Evolutionary conservation across 2,888 invertebrate genomes (phyloP), one percentile per base, ranked within the genome.

Genomic region (Timandra comae): DNA sequence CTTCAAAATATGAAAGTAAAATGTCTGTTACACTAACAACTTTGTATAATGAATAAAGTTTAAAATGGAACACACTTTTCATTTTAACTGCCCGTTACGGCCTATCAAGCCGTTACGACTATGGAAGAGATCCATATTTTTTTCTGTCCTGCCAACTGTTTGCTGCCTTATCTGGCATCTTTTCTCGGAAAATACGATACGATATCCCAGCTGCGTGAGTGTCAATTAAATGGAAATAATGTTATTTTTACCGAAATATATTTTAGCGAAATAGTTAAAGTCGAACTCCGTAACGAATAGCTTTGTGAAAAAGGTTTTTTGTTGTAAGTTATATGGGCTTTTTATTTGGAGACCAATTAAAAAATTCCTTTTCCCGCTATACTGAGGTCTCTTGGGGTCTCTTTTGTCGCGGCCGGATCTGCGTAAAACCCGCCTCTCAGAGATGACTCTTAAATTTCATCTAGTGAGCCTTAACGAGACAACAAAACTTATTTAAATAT

Each of bases 291-390:
- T 50, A 52, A 56, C 53, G 51, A 63, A 62, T 61, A 49, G 50
- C 47, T 46, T 42, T 43, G 51, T 56, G 47, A 57, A 60, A 61
- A 60, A 51, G 33, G 40, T 44, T 52, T 56, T 67, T 55, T 65
- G 58, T 63, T 54, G 56, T 60, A 62, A 63, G 59, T 61, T 64
- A 64, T 59, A 63, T 62, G 48, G 56, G 49, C 58, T 59, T 24
- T 76, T 73, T 75, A 74, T 79, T 76, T 70, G 55, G 61, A 64
- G 60, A 71, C 76, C 78, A 79, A 80, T 81, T 79, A 80, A 77
- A 79, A 16, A 74, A 74, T 69, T 69, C 68, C 63, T 70, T 71
- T 73, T 67, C 58, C 60, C 60, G 56, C 56, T 55, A 51, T 62
- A 59, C 63, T 47, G 51, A 13, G 52, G 60, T 64, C 67, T 66